phyloP scores from a whole-genome alignment of 2,797 vertebrate species.

The Neoniphon sammara region DNA sequence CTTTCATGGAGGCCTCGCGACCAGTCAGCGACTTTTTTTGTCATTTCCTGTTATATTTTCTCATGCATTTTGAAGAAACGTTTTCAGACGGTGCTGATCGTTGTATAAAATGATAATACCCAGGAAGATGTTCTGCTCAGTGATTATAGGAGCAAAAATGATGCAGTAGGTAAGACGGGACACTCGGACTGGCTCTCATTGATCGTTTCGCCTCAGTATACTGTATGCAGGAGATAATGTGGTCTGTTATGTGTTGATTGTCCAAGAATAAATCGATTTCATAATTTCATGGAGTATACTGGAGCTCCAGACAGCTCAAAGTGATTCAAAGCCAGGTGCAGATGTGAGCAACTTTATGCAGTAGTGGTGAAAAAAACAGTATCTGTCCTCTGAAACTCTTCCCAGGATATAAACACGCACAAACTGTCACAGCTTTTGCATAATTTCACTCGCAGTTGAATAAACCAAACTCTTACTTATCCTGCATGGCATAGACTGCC shows the following conservation, averaged over 20 bases:
- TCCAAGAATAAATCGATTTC: slow-evolving; percentile 37
- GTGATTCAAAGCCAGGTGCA: slow-evolving; percentile 16
- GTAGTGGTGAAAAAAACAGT: slow-evolving; percentile 1
- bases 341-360: slow-evolving; percentile 14
- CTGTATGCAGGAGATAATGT: slow-evolving; percentile 15
- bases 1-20: not conserved
- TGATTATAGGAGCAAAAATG: not conserved
- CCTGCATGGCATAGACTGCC: slow-evolving; percentile 7
- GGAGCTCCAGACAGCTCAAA: slow-evolving; percentile 21
- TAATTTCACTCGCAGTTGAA: slow-evolving; percentile 33
- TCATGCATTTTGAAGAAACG: not conserved
- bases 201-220: too few species aligned
- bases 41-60: too few species aligned
- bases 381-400: slow-evolving; percentile 32
- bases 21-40: too few species aligned
- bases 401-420: slow-evolving; percentile 20
- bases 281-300: slow-evolving; percentile 6
- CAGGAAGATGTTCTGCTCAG: too few species aligned
- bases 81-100: not conserved
- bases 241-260: not conserved
- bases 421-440: slow-evolving; percentile 28
- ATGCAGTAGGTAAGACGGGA: not conserved
- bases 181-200: not conserved
- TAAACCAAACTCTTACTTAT: slow-evolving; percentile 28
- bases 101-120: not conserved